Evolutionary conservation across 2,888 invertebrate genomes (phyloP).

Genomic region (Clostera curtula): DNA sequence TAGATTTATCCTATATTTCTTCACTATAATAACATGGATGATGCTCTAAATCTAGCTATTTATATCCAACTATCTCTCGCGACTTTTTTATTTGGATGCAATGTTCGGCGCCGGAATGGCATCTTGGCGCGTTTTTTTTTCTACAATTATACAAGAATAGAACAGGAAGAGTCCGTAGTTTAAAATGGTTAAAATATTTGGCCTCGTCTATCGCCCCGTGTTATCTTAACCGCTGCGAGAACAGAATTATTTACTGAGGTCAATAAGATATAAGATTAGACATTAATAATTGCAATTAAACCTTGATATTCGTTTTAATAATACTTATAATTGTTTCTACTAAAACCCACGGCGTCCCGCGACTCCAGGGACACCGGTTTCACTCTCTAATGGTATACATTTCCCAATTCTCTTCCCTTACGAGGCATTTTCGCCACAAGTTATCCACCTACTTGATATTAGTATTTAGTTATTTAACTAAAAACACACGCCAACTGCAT

Average conservation of each 20-base stretch:
- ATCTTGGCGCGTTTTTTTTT: constrained; percentile 22
- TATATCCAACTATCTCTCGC: constrained; percentile 38
- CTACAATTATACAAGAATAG: constrained; percentile 17
- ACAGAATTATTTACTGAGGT: constrained; percentile 13
- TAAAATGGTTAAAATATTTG: constrained; percentile 10
- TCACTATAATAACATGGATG: constrained; percentile 45
- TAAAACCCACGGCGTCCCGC: too few species aligned
- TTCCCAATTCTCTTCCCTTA: too few species aligned
- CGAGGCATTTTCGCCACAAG: too few species aligned
- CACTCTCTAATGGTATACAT: too few species aligned
- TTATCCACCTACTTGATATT: too few species aligned
- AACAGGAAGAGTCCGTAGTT: constrained; percentile 16
- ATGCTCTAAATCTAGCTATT: constrained; percentile 60
- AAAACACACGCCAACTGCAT: too few species aligned
- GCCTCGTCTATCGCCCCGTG: not conserved
- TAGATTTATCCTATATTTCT: constrained; percentile 42
- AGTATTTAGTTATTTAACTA: too few species aligned
- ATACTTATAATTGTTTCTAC: too few species aligned
- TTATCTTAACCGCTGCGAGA: constrained; percentile 13
- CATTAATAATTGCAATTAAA: constrained; percentile 5
- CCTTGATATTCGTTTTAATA: too few species aligned
- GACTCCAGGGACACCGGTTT: too few species aligned
- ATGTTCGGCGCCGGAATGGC: constrained; percentile 31
- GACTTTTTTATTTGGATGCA: constrained; percentile 43
- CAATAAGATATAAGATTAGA: constrained; percentile 7